Evolutionary conservation across 2,113 vertebrate species (phyloP).

Genomic region (Eptesicus fuscus): DNA sequence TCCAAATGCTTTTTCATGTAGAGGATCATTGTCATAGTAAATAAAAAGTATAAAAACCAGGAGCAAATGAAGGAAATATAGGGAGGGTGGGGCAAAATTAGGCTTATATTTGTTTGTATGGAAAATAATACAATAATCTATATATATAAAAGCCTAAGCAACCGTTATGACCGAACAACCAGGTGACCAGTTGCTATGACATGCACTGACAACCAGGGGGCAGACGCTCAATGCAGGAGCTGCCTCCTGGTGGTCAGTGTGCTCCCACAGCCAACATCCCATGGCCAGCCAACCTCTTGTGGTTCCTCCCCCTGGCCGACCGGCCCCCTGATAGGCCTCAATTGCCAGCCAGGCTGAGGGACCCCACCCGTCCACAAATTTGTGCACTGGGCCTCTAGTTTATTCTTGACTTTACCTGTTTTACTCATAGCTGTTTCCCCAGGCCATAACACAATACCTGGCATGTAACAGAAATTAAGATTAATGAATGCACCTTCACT

Average conservation of each 20-base stretch:
- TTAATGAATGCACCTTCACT: neutral
- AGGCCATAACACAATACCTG: neutral
- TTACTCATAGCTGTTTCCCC: neutral
- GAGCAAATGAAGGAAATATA: neutral
- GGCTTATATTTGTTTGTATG: neutral
- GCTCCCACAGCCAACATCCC: too few species aligned
- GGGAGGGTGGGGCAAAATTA: neutral
- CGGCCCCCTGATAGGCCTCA: too few species aligned
- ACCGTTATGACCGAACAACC: too few species aligned
- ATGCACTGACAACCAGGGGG: too few species aligned
- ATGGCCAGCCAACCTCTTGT: too few species aligned
- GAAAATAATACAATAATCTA: neutral
- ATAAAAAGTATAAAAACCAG: neutral
- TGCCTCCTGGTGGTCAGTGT: too few species aligned
- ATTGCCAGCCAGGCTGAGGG: too few species aligned
- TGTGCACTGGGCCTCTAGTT: neutral
- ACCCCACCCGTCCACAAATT: too few species aligned
- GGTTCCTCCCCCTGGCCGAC: too few species aligned
- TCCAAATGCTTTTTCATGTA: conserved; percentile 6
- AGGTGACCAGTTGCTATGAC: too few species aligned
- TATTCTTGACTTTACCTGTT: neutral
- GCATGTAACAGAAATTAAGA: neutral
- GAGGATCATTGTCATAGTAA: neutral
- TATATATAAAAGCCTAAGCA: too few species aligned
- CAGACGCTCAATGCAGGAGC: too few species aligned